A percentile compares a stretch with the other conserved stretches of the same genome.
Evolutionary conservation across 2,113 vertebrate species (phyloP).

Genomic region (Archocentrus centrarchus): DNA sequence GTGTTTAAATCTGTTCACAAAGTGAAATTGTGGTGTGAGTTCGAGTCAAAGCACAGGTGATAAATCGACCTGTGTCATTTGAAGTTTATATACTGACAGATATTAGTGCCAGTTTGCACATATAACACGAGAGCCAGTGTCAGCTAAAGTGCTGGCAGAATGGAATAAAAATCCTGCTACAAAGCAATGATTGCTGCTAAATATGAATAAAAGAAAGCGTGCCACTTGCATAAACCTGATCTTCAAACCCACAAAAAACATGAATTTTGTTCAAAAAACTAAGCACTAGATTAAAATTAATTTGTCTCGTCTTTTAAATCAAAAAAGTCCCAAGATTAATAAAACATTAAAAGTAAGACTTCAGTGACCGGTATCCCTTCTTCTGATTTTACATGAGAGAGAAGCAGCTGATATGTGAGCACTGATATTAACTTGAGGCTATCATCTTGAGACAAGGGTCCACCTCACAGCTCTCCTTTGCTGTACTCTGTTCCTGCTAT

Average conservation of each 20-base stretch:
- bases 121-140: too few species aligned
- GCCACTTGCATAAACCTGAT: background rate
- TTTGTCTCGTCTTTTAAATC: background rate
- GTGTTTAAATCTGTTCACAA: too few species aligned
- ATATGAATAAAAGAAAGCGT: background rate
- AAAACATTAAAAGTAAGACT: background rate
- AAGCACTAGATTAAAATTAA: background rate
- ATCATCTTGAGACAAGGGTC: constrained; percentile 22
- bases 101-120: too few species aligned
- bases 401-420: background rate
- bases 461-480: constrained; percentile 10
- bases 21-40: too few species aligned
- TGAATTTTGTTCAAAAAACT: too few species aligned
- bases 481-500: constrained; percentile 2
- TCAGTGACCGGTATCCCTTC: background rate
- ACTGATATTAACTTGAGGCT: constrained; percentile 12
- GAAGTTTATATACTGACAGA: too few species aligned
- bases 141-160: too few species aligned
- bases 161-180: background rate
- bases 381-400: background rate
- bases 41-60: too few species aligned
- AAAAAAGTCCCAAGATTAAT: background rate
- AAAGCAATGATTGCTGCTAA: background rate
- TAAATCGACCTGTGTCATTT: too few species aligned
- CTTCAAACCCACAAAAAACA: background rate